Evolutionary conservation across 2,113 vertebrate species (phyloP), one percentile per base, ranked within the genome.

Genomic region (Smithornis capensis): DNA sequence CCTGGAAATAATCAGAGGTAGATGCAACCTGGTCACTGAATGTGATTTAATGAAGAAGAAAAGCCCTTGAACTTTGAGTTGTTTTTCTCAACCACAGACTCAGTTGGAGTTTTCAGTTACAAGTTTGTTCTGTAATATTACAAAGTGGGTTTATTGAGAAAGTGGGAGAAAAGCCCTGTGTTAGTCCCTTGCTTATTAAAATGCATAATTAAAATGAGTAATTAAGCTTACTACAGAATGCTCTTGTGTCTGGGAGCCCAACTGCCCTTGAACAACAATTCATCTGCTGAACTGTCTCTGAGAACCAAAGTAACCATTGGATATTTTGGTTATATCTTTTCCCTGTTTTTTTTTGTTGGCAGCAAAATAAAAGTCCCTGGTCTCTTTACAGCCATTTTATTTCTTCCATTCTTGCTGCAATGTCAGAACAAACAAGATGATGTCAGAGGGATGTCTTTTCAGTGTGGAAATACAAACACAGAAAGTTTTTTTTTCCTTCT

Each of bases 201-300:
- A 96, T 90, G 91, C 91, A 96, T 96, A 97, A 94, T 93, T 96
- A 96, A 97, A 94, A 91, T 69, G 87, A 92, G 84, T 91, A 96
- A 95, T 95, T 94, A 95, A 95, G 93, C 87, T 94, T 94, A 94
- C 74, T 90, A 95, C 91, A 91, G 74, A 95, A 95, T 90, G 84
- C 71, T 92, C 81, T 95, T 90, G 57, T 95, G 93, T 94, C 84
- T 96, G 90, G 78, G 90, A 92, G 75, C 67, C 93, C 93, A 94
- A 94, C 84, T 83, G 94, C 78, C 89, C 91, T 87, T 62, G 78
- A 87, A 89, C 67, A 96, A 93, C 75, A 94, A 87, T 60, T 95
- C 84, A 73, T 86, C 70, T 80, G 87, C 82, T 84, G 91, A 92
- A 94, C 87, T 95, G 89, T 69, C 62, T 73, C 91, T 94, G 94